Base-by-base conservation (phyloP, 2,113 vertebrate genomes). In the Odontesthes bonariensis region DNA sequence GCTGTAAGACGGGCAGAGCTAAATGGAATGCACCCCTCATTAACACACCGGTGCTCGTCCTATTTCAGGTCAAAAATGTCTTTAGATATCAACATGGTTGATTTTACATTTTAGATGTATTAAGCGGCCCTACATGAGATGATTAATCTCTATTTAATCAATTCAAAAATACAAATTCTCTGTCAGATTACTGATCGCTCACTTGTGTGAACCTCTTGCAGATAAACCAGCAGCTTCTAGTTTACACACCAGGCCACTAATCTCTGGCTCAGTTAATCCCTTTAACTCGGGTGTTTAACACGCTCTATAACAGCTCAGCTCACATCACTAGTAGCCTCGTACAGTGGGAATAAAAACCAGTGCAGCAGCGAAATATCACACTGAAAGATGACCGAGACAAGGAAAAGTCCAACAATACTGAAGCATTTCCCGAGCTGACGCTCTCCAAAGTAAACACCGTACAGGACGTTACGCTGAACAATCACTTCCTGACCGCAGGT, bases 221-320 rank as follows among this genome's bases (percentile, higher is more conserved):
- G 57, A 86, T 59, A 61, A 81, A 69, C 38, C n/a, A 42, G 56
- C 73, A 46, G 53, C 56, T 53, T 47, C 44, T 53, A 60, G 79
- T 60, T 75, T 68, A 75, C 53, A 73, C 69, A 63, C 65, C 44
- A 23, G 51, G 62, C 17, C 70, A 63, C 83, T 91, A 90, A 88
- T 87, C 88, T 85, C 35, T 64, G 53, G 40, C 66, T 69, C 55
- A 44, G 58, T 64, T 89, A 90, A 91, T 91, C 88, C 79, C 62
- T 82, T 87, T 75, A 89, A 81, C 54, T 17, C 12, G 57, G 51
- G 80, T 35, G 55, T 83, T 66, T 64, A 85, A 75, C 77, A 46
- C n/a, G 73, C 33, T 53, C 69, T 67, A 57, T 66, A 71, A 62
- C 47, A 65, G 59, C 67, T 75, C 52, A 55, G 62, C 70, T 31